Evolutionary conservation across 1,140 invertebrate genomes (phyloP).

Genomic region (Stegodyphus mimosarum): DNA sequence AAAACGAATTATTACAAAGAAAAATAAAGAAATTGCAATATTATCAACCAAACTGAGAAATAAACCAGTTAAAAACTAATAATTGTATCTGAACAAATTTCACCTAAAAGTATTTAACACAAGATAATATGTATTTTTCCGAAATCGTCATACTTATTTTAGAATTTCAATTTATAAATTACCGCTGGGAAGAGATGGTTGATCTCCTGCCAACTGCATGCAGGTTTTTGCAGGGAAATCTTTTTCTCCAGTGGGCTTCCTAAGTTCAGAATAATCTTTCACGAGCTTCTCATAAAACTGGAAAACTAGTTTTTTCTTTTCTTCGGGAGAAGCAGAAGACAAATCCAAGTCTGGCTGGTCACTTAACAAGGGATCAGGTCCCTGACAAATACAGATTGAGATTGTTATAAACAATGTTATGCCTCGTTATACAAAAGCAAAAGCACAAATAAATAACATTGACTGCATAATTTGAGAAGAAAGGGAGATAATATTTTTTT

Average conservation of each 20-base stretch:
- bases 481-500: too few species aligned
- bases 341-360: conserved; percentile 82
- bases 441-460: too few species aligned
- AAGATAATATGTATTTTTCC: neutral
- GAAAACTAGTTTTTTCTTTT: conserved; percentile 78
- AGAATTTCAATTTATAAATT: conserved; percentile 48
- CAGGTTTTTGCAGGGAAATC: conserved; percentile 85
- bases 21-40: too few species aligned
- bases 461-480: too few species aligned
- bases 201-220: conserved; percentile 79
- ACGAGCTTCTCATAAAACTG: conserved; percentile 85
- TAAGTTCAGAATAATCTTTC: conserved; percentile 76
- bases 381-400: conserved; percentile 65
- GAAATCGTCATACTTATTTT: too few species aligned
- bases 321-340: conserved; percentile 77
- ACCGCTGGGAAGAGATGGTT: conserved; percentile 81
- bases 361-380: conserved; percentile 79
- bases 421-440: too few species aligned
- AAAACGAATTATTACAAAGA: too few species aligned
- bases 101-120: too few species aligned
- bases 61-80: too few species aligned
- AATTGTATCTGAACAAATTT: too few species aligned
- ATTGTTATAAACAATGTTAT: too few species aligned
- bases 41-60: too few species aligned
- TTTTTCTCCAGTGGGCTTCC: conserved; percentile 82